Conservation (phyloP, 2,113 vertebrate species). For the Xiphorhynchus elegans region DNA sequence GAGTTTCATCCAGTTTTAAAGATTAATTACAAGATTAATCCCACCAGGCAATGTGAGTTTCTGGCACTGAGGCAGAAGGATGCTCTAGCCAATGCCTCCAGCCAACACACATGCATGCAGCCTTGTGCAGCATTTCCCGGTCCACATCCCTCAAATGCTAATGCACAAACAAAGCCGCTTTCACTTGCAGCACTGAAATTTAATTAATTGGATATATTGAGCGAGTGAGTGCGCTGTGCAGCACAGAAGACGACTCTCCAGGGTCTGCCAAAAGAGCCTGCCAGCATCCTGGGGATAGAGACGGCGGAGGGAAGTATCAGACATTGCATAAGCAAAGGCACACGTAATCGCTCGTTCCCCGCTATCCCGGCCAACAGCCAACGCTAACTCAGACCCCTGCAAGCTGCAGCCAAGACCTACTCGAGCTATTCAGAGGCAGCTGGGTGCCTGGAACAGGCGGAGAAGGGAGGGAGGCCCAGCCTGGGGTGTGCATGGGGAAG, state of each 20-base stretch:
- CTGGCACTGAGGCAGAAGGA: neutral
- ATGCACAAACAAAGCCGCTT: neutral
- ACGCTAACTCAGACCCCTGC: neutral
- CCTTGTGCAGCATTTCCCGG: neutral
- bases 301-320: neutral
- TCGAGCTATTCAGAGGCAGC: neutral
- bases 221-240: accelerated
- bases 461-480: neutral
- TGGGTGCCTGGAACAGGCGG: accelerated
- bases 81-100: neutral
- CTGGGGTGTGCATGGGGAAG: neutral
- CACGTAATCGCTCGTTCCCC: neutral
- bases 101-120: neutral
- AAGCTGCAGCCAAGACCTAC: neutral
- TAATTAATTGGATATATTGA: neutral
- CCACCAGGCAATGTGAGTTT: neutral
- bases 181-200: neutral
- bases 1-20: neutral
- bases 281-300: neutral
- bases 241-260: neutral
- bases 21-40: neutral
- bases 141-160: neutral
- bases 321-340: constrained; percentile 37
- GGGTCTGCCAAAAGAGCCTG: neutral
- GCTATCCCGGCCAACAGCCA: accelerated